Base-by-base conservation (phyloP, 2,113 vertebrate genomes). In the Dicaeum eximium region DNA sequence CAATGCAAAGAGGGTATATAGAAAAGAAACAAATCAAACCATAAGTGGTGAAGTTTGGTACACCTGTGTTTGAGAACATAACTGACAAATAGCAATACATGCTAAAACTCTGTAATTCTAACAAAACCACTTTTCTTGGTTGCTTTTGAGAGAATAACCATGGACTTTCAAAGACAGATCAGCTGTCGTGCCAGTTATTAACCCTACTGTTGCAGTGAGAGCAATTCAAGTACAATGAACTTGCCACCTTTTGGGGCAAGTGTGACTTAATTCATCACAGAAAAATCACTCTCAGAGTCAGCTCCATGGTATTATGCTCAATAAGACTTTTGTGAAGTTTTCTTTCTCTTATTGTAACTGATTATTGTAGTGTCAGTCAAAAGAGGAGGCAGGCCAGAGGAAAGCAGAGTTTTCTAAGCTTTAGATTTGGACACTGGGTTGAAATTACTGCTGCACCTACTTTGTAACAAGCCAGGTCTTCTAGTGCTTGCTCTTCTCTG, bases 71-170 rank as follows among this genome's bases (percentile, higher is more conserved):
- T 88, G 81, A 79, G 79, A 86, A 92, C 74, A 64, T 91, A 81
- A 91, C 80, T 90, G 87, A 88, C 66, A 75, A 91, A 86, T 81
- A 78, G 72, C 72, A 93, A 95, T 48, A 62, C 42, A 33, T 78
- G 58, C 51, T 86, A 66, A 88, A 86, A 74, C 37, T 87, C 62
- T 69, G 47, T 80, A 84, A 70, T 93, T 93, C 57, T 81, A 85
- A n/a, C 79, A 72, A 72, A 88, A 82, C 13, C 82, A 44, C 62
- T 80, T 72, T 87, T 28, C 60, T 90, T 48, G 87, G 37, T 80
- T 88, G 48, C 35, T 67, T 96, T 80, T 95, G 77, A 90, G 62
- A 67, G 58, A 86, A 80, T 95, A 93, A 88, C 94, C 67, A 61
- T n/a, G 90, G 83, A 44, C 44, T 95, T 96, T 65, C 31, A 93